Conservation (phyloP, 2,113 vertebrate genomes). For the Petrocephalus microphthalmus region DNA sequence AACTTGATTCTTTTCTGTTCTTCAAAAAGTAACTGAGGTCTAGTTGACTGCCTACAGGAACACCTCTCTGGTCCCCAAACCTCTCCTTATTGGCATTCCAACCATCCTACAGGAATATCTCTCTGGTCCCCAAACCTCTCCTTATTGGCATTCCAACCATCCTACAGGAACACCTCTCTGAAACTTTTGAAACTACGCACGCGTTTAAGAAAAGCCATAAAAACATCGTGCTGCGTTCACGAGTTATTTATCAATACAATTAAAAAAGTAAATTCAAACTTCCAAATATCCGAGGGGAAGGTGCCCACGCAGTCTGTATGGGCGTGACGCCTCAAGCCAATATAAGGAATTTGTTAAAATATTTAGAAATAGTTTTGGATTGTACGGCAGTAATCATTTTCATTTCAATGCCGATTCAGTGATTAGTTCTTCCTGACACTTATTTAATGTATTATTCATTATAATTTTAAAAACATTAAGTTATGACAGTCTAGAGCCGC, state of each 20-base stretch:
- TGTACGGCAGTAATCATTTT: neutral
- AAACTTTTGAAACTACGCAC: too few species aligned
- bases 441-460: neutral
- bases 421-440: neutral
- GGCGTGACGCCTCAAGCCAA: neutral
- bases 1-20: neutral
- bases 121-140: neutral
- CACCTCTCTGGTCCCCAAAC: neutral
- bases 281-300: neutral
- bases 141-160: neutral
- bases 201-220: neutral
- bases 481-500: neutral
- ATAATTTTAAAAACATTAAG: neutral
- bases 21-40: neutral
- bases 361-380: neutral
- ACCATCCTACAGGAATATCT: neutral
- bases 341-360: neutral
- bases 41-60: neutral
- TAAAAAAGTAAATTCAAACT: neutral
- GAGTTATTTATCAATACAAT: neutral
- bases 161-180: neutral
- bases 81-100: neutral
- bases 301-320: neutral
- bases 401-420: neutral
- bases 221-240: neutral